Conservation (phyloP, 2,797 vertebrate genomes). For the Holocentrus rufus region DNA sequence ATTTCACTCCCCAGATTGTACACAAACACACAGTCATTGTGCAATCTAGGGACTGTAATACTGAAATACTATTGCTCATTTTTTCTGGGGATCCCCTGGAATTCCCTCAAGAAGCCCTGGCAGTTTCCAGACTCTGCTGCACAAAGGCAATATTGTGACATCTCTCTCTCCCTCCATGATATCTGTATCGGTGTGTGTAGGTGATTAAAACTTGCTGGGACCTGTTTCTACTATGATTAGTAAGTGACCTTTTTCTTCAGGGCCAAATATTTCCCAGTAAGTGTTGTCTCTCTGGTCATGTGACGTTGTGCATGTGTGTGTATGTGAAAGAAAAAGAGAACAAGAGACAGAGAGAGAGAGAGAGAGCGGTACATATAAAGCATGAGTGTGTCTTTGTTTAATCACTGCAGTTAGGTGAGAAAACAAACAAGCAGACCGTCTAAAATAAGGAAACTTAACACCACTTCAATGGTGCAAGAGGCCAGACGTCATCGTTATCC, state of each 20-base stretch:
- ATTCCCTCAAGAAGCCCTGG: too few species aligned
- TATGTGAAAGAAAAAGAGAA: not conserved
- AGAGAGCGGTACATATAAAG: too few species aligned
- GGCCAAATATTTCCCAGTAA: not conserved
- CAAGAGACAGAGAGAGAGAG: not conserved
- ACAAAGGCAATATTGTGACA: too few species aligned
- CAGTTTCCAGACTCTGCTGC: too few species aligned
- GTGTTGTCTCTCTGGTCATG: not conserved
- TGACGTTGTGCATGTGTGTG: not conserved
- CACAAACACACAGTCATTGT: too few species aligned
- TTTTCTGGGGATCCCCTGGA: too few species aligned
- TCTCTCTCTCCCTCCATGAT: too few species aligned
- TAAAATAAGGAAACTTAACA: conserved; percentile 2
- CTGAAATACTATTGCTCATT: too few species aligned
- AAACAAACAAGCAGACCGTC: not conserved
- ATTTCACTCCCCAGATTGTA: too few species aligned
- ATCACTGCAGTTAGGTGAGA: too few species aligned
- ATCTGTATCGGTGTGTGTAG: not conserved
- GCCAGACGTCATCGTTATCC: conserved; percentile 28
- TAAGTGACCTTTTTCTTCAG: not conserved
- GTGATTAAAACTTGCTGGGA: not conserved
- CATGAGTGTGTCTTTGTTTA: not conserved
- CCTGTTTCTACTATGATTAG: conserved; percentile 5
- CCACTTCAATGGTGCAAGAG: conserved; percentile 22
- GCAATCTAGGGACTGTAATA: too few species aligned